These are phyloP conservation scores for Lasaia peninsularis DNA, from an alignment of 1,140 invertebrate genomes.

Conservation along the genomic window DNA sequence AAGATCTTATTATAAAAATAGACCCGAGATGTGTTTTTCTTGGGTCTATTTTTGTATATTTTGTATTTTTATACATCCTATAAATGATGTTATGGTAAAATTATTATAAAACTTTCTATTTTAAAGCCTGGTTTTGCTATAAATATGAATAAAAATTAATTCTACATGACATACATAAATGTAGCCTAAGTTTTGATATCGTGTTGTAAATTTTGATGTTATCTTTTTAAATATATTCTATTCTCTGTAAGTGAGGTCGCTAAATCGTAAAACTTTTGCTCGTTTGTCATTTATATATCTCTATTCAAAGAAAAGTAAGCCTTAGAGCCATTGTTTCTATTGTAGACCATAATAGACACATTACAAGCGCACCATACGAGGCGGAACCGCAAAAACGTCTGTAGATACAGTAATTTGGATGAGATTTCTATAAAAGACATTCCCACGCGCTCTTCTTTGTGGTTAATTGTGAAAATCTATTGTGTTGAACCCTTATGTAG, in stretches of 20 bases:
- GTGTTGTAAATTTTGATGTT: too few relatives aligned
- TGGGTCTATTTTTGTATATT: too few relatives aligned
- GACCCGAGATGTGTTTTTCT: too few relatives aligned
- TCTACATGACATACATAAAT: not conserved
- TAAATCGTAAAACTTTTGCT: not conserved
- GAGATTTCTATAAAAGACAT: constrained; percentile 53
- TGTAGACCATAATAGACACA: constrained; percentile 8
- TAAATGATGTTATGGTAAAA: too few relatives aligned
- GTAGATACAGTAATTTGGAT: constrained; percentile 23
- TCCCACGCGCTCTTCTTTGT: constrained; percentile 60
- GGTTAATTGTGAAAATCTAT: constrained; percentile 68
- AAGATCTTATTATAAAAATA: too few relatives aligned
- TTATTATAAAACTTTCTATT: too few relatives aligned
- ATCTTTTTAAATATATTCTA: too few relatives aligned
- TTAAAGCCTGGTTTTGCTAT: not conserved
- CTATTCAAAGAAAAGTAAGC: not conserved
- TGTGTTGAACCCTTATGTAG: constrained; percentile 46
- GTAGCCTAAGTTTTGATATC: too few relatives aligned
- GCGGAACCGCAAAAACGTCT: constrained; percentile 29
- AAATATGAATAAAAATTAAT: not conserved
- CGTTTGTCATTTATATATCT: too few relatives aligned
- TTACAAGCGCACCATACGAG: constrained; percentile 13
- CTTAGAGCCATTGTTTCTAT: constrained; percentile 6
- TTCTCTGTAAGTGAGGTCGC: too few relatives aligned
- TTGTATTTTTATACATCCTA: too few relatives aligned